Evolutionary conservation across 2,888 invertebrate species (phyloP), one percentile per base, ranked within the genome.

Genomic region (Cataglyphis cursor): DNA sequence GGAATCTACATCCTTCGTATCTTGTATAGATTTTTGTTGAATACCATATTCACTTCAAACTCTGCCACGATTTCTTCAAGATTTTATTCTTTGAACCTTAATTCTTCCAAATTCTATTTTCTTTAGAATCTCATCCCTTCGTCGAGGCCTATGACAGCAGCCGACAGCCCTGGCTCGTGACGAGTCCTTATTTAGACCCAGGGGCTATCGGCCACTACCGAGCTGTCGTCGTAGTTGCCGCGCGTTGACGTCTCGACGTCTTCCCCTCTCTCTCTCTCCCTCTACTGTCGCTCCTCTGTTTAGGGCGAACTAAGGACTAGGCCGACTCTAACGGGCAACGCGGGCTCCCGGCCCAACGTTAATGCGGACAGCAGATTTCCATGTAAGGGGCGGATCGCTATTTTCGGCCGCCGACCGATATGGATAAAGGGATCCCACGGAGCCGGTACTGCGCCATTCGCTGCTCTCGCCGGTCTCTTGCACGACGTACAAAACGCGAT

Each of bases 331-430:
- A 59, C 59, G 65, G 86, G 76, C 59, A 70, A 84, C 83, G 87
- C 84, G 86, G 84, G 84, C 66, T 84, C 57, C 87, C 83, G 83
- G 80, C 85, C 62, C 82, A 70, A 68, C 41, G 89, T 89, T 88
- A 90, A 91, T 90, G 88, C 91, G 12, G 70, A 88, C 91, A 89
- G 90, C 91, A 91, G 93, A 94, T 94, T 94, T 93, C 94, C 94
- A 93, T 94, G 93, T 94, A 94, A 93, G 94, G 94, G 93, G 94
- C 94, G 94, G 94, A 94, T 92, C 91, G 94, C 93, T 94, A 94
- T 94, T 94, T 94, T 94, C 91, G 93, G 93, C 93, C 89, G 88
- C 92, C 85, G 89, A 93, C 94, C 94, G 94, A 94, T 94, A 94
- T 94, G 94, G 94, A 94, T 94, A 94, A 94, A 94, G 94, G 94